phyloP scores from a whole-genome alignment of 2,888 invertebrate genomes.

The Ochlodes sylvanus region DNA sequence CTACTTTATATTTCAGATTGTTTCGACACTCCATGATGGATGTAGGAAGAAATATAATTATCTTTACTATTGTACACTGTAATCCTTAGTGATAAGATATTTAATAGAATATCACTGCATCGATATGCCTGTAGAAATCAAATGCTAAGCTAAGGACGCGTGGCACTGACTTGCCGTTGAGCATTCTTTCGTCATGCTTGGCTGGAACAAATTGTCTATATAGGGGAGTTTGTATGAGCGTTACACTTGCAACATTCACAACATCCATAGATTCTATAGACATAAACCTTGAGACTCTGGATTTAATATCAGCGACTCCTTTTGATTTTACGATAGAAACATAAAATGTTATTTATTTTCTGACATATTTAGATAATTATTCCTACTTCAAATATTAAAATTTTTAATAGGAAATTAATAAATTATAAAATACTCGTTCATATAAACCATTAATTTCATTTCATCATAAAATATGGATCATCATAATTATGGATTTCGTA shows the following conservation, averaged over 20 bases:
- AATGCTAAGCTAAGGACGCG: constrained; percentile 57
- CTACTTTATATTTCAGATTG: background rate
- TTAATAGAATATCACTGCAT: constrained; percentile 60
- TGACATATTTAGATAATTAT: too few species aligned
- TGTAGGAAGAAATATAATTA: constrained; percentile 6
- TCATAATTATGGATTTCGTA: too few species aligned
- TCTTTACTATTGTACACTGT: background rate
- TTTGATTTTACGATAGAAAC: too few species aligned
- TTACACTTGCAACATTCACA: constrained; percentile 42
- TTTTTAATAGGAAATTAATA: too few species aligned
- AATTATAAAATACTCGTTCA: too few species aligned
- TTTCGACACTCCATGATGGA: constrained; percentile 26
- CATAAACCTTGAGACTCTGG: too few species aligned
- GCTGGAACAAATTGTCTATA: constrained; percentile 79
- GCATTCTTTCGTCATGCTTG: constrained; percentile 74
- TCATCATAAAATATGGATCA: too few species aligned
- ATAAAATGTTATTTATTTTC: too few species aligned
- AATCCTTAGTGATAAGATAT: constrained; percentile 39
- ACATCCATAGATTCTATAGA: background rate
- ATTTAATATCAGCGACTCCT: too few species aligned
- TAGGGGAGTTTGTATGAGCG: constrained; percentile 57
- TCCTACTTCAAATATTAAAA: too few species aligned
- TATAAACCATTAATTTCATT: too few species aligned
- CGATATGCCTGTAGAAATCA: constrained; percentile 54
- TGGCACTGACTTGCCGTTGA: constrained; percentile 73